Evolutionary conservation across 2,888 invertebrate genomes (phyloP).

Genomic region (Rotaria sp.): DNA sequence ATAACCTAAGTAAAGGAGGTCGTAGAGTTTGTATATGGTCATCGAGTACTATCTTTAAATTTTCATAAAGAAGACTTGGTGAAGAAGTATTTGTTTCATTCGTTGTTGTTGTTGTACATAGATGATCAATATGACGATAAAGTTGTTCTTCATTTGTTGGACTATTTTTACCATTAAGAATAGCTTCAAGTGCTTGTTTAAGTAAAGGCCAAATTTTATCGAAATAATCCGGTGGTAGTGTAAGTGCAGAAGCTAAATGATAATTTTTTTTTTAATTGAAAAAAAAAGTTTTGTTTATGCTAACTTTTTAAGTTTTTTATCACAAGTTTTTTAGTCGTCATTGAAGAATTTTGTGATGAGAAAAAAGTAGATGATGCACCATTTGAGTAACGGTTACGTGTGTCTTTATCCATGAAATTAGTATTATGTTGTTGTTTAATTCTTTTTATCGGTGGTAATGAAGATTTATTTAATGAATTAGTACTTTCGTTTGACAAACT

Average conservation of each 20-base stretch:
- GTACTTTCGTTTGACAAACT: not conserved
- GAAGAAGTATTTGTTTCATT: not conserved
- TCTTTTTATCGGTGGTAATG: not conserved
- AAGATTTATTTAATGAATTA: too few species aligned
- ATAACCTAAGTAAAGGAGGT: not conserved
- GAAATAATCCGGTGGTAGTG: slow-evolving; percentile 9
- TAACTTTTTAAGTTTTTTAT: slow-evolving; percentile 91
- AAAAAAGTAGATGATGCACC: not conserved
- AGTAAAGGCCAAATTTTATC: slow-evolving; percentile 71
- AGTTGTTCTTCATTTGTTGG: slow-evolving; percentile 74
- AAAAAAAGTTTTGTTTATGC: not conserved
- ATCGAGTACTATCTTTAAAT: not conserved
- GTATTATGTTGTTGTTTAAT: not conserved
- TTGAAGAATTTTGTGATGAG: not conserved
- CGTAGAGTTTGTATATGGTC: slow-evolving; percentile 24
- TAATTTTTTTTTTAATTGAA: too few species aligned
- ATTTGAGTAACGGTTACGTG: not conserved
- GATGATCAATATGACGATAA: slow-evolving; percentile 45
- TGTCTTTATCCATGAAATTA: not conserved
- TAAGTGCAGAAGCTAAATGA: not conserved
- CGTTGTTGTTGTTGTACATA: not conserved
- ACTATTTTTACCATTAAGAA: slow-evolving; percentile 84
- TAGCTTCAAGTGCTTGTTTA: slow-evolving; percentile 84
- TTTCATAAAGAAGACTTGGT: not conserved
- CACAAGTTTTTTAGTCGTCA: slow-evolving; percentile 76